Evolutionary conservation across 2,113 vertebrate species (phyloP), one percentile per base, ranked within the genome.

Genomic region (Clarias macrocephalus): DNA sequence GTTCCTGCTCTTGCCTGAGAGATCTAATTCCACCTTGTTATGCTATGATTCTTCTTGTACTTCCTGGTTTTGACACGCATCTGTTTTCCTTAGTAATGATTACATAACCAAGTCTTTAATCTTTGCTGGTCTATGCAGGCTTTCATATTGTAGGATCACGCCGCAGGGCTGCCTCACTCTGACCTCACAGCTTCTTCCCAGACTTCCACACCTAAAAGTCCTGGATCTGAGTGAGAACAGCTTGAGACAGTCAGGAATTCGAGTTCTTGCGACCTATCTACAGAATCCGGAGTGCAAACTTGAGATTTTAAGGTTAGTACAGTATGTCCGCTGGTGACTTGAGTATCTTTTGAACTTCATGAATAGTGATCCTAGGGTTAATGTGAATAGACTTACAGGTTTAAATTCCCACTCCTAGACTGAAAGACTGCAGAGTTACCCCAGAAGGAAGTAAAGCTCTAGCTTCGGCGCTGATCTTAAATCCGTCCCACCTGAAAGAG

Each of bases 371-470:
- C 6, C 13, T 28, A 33, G 54, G 18, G 54, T 80, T 57, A 60
- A 88, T 37, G 54, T 25, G 54, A 25, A 13, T 12, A 30, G 8
- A 60, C 56, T 80, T 60, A 60, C 12, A 54, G 23, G 25, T 70
- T 30, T 30, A 13, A 30, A 68, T 60, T 5, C 11, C 11, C 57
- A 18, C 7, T 18, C 15, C 25, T 23, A 89, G 88, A 72, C 85
- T 89, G 54, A 89, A 89, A 42, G 88, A 89, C 73, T 86, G 85
- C 80, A 86, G 88, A 83, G 88, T 89, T n/a, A 89, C 88, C n/a
- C 73, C 88, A 23, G 30, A 56, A 19, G 80, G 85, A 76, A 86
- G 37, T 59, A n/a, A 54, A 62, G 85, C 80, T 56, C 28, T 89
- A 70, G 85, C 88, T 37, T 83, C 88, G 11, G 88, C 85, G n/a